Conservation (phyloP, 2,888 invertebrate species). For the Clivina fossor region DNA sequence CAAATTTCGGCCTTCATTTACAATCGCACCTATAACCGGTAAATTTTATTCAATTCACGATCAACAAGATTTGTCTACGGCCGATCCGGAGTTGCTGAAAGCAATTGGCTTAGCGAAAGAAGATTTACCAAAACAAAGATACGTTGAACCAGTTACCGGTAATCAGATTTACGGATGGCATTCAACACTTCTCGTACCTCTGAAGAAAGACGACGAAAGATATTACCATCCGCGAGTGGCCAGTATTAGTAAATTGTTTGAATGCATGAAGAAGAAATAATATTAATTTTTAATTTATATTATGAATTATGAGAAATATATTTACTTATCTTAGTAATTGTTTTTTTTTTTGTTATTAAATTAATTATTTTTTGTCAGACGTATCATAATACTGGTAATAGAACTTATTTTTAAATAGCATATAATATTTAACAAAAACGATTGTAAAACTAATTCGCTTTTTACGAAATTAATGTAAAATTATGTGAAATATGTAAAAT, state of each 20-base stretch:
- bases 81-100: not conserved
- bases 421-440: too few species aligned
- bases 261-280: slow-evolving; percentile 39
- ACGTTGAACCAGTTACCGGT: not conserved
- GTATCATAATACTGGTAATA: too few species aligned
- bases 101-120: not conserved
- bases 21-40: slow-evolving; percentile 1
- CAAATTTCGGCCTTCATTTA: too few species aligned
- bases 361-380: too few species aligned
- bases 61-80: not conserved
- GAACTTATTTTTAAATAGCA: too few species aligned
- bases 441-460: too few species aligned
- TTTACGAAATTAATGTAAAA: too few species aligned
- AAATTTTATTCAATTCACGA: slow-evolving; percentile 14
- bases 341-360: too few species aligned
- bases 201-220: slow-evolving; percentile 44
- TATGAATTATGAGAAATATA: too few species aligned
- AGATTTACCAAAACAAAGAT: not conserved
- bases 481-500: too few species aligned
- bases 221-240: slow-evolving; percentile 40
- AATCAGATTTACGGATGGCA: slow-evolving; percentile 31
- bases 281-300: too few species aligned
- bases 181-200: slow-evolving; percentile 40
- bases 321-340: too few species aligned
- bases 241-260: slow-evolving; percentile 4